Base-by-base conservation (phyloP, 2,113 vertebrate species). In the Cyanocitta stelleri region DNA sequence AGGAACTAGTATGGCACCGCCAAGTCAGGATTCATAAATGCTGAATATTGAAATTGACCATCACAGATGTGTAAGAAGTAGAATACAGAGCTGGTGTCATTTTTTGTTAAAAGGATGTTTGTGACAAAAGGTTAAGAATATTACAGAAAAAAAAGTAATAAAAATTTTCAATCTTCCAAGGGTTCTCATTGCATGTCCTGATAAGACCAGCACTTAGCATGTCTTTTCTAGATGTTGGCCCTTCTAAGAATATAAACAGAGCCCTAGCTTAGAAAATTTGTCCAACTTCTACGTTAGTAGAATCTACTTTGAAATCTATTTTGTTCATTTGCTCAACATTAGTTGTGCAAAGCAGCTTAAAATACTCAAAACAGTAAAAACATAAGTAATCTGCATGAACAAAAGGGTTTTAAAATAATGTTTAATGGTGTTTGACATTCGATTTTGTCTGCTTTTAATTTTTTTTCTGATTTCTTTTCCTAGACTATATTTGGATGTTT, bases 31-130 rank as follows among this genome's bases (percentile, higher is more conserved):
- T 71, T 69, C 16, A n/a, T 37, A 71, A 81, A 33, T 10, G 14
- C n/a, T 74, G 23, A 16, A 11, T 75, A 48, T 59, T 35, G n/a
- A 44, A 21, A 17, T 4, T 52, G 51, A n/a, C 39, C 9, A 10
- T 61, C 22, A 17, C 2, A 81, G 48, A 37, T 37, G 6, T 0
- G 0, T 49, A 80, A 62, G 15, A 85, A 71, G 9, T 24, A 85
- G 27, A 77, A 69, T 23, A 44, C 9, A 52, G 32, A 66, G 4
- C 10, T 80, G 11, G 6, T 77, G 32, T 51, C 3, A 71, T 16
- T 54, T 71, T 81, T 81, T 54, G 3, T 71, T 82, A 32, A 62
- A 78, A 49, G 19, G 7, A 1, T 79, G 27, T 43, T 69, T 12
- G 11, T 56, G 24, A 48, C 24, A 48, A 69, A 86, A 77, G 16